A percentile compares a stretch with the other conserved stretches of the same genome.
These are phyloP conservation scores for Drosophila anomelani DNA, from an alignment of 2,888 invertebrate genomes.

Conservation along the genomic window DNA sequence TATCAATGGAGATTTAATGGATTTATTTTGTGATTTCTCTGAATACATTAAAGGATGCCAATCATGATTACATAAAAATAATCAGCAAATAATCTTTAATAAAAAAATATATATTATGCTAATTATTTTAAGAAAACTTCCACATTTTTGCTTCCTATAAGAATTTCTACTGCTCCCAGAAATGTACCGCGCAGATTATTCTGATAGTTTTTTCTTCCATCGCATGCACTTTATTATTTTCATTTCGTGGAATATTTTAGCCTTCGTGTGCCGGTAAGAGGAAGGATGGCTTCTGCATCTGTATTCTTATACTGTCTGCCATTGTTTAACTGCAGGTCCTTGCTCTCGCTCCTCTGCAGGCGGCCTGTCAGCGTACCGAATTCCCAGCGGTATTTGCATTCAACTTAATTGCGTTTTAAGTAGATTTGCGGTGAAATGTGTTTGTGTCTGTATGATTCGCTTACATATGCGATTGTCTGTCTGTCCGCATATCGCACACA, in stretches of 20 bases:
- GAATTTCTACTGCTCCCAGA: neutral
- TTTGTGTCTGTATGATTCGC: constrained; percentile 21
- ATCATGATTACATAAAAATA: too few relatives aligned
- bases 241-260: constrained; percentile 37
- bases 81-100: too few relatives aligned
- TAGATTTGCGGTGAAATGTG: constrained; percentile 74
- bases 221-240: constrained; percentile 33
- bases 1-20: neutral
- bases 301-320: constrained; percentile 41
- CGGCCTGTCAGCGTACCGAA: constrained; percentile 30
- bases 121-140: neutral
- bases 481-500: constrained; percentile 12
- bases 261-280: constrained; percentile 3
- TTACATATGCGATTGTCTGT: constrained; percentile 26
- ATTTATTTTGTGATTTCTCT: neutral
- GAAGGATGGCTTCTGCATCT: constrained; percentile 7
- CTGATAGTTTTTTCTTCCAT: constrained; percentile 17
- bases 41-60: neutral
- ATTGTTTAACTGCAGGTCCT: constrained; percentile 65
- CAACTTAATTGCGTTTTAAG: constrained; percentile 81
- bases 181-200: constrained; percentile 17
- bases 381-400: constrained; percentile 70
- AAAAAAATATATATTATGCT: neutral
- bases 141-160: neutral
- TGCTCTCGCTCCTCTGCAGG: constrained; percentile 42